These are phyloP conservation scores for Desmophyllum pertusum DNA, from an alignment of 92 coral and sea anemone species.

Conservation along the genomic window DNA sequence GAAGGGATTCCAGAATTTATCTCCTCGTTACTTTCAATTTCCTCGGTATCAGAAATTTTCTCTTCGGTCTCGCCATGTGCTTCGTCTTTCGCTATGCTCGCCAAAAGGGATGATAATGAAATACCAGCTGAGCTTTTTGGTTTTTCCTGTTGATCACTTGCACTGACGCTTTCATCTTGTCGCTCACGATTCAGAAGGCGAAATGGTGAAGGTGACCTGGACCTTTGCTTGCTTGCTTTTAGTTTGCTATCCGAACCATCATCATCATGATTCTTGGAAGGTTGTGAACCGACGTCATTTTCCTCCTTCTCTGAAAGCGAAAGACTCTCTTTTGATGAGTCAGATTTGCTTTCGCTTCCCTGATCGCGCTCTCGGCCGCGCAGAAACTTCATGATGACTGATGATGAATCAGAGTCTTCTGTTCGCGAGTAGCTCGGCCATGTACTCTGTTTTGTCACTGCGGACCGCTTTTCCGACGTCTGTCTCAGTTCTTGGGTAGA, in stretches of 20 bases:
- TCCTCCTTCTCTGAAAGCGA: conserved; percentile 53
- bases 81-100: conserved; percentile 78
- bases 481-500: conserved; percentile 40
- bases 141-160: conserved; percentile 36
- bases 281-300: conserved; percentile 72
- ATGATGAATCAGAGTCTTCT: conserved; percentile 38
- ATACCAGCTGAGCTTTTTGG: conserved; percentile 48
- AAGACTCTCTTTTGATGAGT: conserved; percentile 49
- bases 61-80: conserved; percentile 57
- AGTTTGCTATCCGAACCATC: conserved; percentile 50
- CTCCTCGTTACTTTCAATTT: conserved; percentile 34
- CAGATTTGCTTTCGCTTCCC: conserved; percentile 44
- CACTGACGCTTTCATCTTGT: conserved; percentile 13
- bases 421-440: conserved; percentile 70
- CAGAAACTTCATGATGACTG: conserved; percentile 62
- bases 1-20: conserved; percentile 28
- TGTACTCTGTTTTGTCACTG: conserved; percentile 69
- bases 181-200: conserved; percentile 69
- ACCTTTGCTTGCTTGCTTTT: conserved; percentile 39
- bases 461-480: conserved; percentile 36
- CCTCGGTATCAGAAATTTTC: conserved; percentile 35
- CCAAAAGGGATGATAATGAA: conserved; percentile 82
- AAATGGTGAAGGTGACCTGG: conserved; percentile 90
- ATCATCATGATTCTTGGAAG: conserved; percentile 70
- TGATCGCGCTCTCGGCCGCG: conserved; percentile 66